A percentile compares a stretch with the other conserved stretches of the same genome.
phyloP scores from a whole-genome alignment of 35 echinoderm and acorn worm species.

The Acanthaster planci region DNA sequence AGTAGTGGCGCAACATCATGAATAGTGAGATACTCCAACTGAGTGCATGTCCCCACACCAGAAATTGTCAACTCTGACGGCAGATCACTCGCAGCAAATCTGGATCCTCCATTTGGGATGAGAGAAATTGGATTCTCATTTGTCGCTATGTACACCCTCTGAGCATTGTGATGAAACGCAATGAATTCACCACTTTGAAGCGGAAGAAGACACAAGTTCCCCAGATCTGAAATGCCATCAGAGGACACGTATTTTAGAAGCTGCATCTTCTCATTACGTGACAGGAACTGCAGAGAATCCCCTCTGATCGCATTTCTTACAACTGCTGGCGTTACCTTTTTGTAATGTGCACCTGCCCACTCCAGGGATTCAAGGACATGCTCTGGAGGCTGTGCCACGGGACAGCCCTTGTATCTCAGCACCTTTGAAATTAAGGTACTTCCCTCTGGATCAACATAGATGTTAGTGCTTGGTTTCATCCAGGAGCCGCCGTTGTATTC shows the following conservation, averaged over 20 bases:
- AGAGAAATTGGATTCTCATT: not conserved
- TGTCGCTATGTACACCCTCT: not conserved
- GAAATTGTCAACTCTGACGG: not conserved
- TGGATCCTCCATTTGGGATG: conserved; percentile 11
- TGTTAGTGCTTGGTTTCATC: conserved; percentile 35
- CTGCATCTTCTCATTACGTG: conserved; percentile 38
- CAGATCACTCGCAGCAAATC: conserved; percentile 4
- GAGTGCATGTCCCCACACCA: not conserved
- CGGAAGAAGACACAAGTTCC: conserved; percentile 43
- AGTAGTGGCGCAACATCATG: not conserved
- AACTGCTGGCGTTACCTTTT: conserved; percentile 41
- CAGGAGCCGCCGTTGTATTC: conserved; percentile 20
- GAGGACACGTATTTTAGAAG: conserved; percentile 49
- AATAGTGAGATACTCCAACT: not conserved
- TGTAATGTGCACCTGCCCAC: not conserved
- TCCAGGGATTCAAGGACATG: conserved; percentile 22
- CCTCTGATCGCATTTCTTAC: conserved; percentile 16
- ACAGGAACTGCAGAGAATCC: conserved; percentile 24
- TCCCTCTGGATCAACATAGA: conserved; percentile 7
- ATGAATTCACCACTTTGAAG: conserved; percentile 45
- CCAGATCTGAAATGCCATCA: conserved; percentile 29
- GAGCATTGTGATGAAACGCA: conserved; percentile 5
- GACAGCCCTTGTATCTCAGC: not conserved
- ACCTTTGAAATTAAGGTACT: conserved; percentile 29
- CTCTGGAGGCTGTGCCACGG: conserved; percentile 7